phyloP scores from a whole-genome alignment of 2,888 invertebrate species.

The Aspidiotus destructor region DNA sequence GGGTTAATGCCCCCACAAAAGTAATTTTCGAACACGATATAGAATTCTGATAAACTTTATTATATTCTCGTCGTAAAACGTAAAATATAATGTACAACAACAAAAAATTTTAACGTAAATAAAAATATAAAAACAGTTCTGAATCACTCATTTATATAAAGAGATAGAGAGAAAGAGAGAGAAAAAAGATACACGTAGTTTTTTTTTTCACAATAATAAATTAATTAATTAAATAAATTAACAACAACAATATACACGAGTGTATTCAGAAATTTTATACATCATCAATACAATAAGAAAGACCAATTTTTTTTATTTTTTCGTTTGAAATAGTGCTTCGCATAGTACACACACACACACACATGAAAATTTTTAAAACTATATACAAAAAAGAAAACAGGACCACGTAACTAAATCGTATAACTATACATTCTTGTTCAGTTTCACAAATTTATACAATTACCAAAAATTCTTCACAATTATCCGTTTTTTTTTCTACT shows the following conservation, averaged over 20 bases:
- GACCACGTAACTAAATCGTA: no score
- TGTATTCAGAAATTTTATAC: slow-evolving; percentile 8
- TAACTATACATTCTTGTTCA: no score
- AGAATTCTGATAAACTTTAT: slow-evolving; percentile 14
- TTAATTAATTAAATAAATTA: slow-evolving; percentile 19
- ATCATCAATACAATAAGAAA: background rate
- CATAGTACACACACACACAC: background rate
- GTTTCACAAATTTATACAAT: no score
- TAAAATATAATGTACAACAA: slow-evolving; percentile 27
- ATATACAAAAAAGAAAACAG: no score
- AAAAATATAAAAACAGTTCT: slow-evolving; percentile 29
- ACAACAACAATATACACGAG: slow-evolving; percentile 17
- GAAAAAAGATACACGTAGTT: slow-evolving; percentile 16
- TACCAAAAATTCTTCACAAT: no score
- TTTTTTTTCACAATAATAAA: slow-evolving; percentile 7
- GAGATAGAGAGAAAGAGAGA: slow-evolving; percentile 14
- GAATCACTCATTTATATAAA: slow-evolving; percentile 14
- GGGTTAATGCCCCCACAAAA: no score
- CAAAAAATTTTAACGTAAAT: slow-evolving; percentile 7
- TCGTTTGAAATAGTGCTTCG: background rate
- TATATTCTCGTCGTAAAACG: slow-evolving; percentile 22
- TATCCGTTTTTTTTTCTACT: no score
- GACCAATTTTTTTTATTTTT: background rate
- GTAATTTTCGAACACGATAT: no score
- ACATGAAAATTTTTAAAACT: no score